phyloP scores from a whole-genome alignment of 2,888 invertebrate species.

The Drosophila pegasa region DNA sequence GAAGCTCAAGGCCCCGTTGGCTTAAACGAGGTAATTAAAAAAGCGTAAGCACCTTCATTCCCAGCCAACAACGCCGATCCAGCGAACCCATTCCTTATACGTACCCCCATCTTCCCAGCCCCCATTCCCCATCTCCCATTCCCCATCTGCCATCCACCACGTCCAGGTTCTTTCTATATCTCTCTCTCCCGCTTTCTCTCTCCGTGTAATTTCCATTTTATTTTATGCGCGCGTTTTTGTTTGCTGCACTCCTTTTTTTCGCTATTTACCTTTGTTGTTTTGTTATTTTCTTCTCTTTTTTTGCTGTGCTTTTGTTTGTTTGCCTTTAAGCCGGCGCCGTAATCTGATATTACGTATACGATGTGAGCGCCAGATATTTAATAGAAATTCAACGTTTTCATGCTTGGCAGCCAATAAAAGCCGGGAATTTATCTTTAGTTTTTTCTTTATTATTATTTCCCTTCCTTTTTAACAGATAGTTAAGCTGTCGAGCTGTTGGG shows the following conservation, averaged over 20 bases:
- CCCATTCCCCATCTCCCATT: no score
- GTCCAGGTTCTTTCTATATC: constrained; percentile 20
- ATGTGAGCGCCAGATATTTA: constrained; percentile 73
- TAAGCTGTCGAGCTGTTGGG: constrained; percentile 55
- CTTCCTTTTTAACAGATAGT: constrained; percentile 51
- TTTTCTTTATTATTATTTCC: constrained; percentile 2
- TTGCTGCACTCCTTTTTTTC: constrained; percentile 61
- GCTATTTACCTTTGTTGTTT: constrained; percentile 76
- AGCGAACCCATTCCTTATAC: constrained; percentile 22
- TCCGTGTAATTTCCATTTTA: constrained; percentile 76
- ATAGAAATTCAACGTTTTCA: constrained; percentile 74
- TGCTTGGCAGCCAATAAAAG: constrained; percentile 70
- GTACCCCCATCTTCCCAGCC: constrained; percentile 5
- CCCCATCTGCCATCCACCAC: constrained; percentile 14
- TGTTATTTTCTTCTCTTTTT: constrained; percentile 60
- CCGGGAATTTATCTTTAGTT: constrained; percentile 49
- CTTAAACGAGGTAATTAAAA: constrained; percentile 79
- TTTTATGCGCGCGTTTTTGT: constrained; percentile 72
- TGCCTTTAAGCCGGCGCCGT: constrained; percentile 73
- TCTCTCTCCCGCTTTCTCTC: constrained; percentile 19
- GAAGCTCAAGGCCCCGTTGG: constrained; percentile 61
- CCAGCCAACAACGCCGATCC: constrained; percentile 53
- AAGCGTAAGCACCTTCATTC: constrained; percentile 75
- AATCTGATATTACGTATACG: constrained; percentile 80
- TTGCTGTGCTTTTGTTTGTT: constrained; percentile 41